phyloP scores from a whole-genome alignment of 2,113 vertebrate species.

The Eurypyga helias region DNA sequence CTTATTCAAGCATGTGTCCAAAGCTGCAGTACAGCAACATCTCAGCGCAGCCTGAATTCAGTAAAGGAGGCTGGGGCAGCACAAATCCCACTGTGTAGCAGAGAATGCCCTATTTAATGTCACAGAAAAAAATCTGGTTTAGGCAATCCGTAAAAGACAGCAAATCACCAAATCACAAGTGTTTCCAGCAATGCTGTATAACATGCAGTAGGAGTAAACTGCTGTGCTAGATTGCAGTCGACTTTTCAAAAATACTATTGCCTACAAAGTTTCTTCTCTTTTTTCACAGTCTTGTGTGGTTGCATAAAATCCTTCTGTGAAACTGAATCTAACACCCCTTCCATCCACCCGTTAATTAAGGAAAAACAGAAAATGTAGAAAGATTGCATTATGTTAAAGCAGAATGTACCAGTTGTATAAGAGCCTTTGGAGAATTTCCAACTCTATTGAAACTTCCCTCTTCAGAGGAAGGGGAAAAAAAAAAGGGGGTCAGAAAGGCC shows the following conservation, averaged over 20 bases:
- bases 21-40: not conserved
- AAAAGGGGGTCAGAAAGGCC: constrained; percentile 4
- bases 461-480: not conserved
- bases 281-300: not conserved
- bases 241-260: constrained; percentile 17
- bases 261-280: not conserved
- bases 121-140: not conserved
- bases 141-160: not conserved
- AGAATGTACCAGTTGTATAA: constrained; percentile 5
- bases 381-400: constrained; percentile 17
- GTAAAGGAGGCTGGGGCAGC: not conserved
- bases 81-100: not conserved
- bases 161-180: not conserved
- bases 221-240: not conserved
- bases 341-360: constrained; percentile 37
- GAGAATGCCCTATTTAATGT: not conserved
- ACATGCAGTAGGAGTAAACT: not conserved
- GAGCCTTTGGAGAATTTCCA: constrained; percentile 39
- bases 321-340: constrained; percentile 53
- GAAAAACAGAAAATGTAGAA: constrained; percentile 30
- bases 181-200: not conserved
- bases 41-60: not conserved
- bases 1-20: not conserved
- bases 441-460: constrained; percentile 25
- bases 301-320: constrained; percentile 58